Evolutionary conservation across 1,140 invertebrate species (phyloP).

Genomic region (Pomacea maculata): DNA sequence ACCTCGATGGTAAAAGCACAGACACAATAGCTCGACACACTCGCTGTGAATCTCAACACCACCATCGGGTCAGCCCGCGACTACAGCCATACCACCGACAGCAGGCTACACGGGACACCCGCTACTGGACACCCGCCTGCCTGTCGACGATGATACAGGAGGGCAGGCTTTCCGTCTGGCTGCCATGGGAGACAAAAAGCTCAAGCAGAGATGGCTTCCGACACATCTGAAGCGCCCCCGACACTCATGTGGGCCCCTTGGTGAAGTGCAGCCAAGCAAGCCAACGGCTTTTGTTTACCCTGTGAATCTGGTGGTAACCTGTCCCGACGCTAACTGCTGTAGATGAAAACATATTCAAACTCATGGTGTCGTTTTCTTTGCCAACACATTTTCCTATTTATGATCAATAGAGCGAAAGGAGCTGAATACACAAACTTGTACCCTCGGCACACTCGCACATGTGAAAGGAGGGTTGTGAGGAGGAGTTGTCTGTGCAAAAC

Average conservation of each 20-base stretch:
- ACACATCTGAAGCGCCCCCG: too few species aligned
- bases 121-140: too few species aligned
- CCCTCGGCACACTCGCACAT: not conserved
- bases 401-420: conserved; percentile 19
- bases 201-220: not conserved
- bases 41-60: too few species aligned
- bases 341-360: conserved; percentile 21
- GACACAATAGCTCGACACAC: too few species aligned
- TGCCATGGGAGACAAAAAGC: not conserved
- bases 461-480: not conserved
- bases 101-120: too few species aligned
- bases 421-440: not conserved
- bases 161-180: not conserved
- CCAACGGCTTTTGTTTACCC: conserved; percentile 11
- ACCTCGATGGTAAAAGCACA: too few species aligned
- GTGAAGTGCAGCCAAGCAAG: not conserved
- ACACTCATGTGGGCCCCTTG: not conserved
- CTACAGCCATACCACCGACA: too few species aligned
- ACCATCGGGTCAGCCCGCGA: too few species aligned
- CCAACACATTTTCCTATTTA: conserved; percentile 19
- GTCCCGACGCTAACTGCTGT: not conserved
- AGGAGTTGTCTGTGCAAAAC: conserved; percentile 1
- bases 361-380: conserved; percentile 8
- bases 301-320: conserved; percentile 10
- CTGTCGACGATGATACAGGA: too few species aligned